These are phyloP conservation scores for Chelidonichthys spinosus DNA, from an alignment of 2,797 vertebrate genomes.

Conservation along the genomic window DNA sequence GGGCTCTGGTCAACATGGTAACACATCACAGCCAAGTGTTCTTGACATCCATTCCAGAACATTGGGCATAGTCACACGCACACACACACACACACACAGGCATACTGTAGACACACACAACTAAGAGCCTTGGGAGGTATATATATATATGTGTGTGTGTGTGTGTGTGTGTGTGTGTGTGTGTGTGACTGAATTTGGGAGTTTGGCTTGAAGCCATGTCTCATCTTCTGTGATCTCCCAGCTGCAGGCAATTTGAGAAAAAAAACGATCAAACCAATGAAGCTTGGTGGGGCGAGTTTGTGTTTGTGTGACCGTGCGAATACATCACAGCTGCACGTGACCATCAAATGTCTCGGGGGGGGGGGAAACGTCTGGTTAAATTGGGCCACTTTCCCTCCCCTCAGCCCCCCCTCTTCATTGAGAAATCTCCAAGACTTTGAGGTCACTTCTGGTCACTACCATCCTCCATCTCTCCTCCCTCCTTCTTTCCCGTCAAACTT, in stretches of 20 bases:
- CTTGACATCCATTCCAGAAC: conserved; percentile 72
- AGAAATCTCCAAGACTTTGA: conserved; percentile 57
- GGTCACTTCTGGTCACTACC: conserved; percentile 59
- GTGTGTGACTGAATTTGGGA: conserved; percentile 66
- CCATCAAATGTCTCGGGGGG: conserved; percentile 41
- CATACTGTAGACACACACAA: conserved; percentile 31
- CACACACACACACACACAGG: conserved; percentile 12
- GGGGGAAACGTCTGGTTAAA: conserved; percentile 38
- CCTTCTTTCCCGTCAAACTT: conserved; percentile 31
- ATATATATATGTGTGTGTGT: not conserved
- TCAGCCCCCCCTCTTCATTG: conserved; percentile 50
- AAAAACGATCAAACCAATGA: conserved; percentile 63
- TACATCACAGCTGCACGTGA: conserved; percentile 57
- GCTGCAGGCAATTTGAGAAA: conserved; percentile 58
- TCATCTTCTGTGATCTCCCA: conserved; percentile 69
- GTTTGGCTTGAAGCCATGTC: conserved; percentile 62
- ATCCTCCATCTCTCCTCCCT: conserved; percentile 5
- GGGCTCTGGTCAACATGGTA: conserved; percentile 71
- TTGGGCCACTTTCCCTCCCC: conserved; percentile 37
- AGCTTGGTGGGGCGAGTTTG: conserved; percentile 32
- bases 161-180: too few relatives aligned
- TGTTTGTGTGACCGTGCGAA: conserved; percentile 26
- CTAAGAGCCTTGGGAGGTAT: conserved; percentile 39
- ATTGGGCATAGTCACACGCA: conserved; percentile 50
- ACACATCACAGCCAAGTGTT: conserved; percentile 73